Evolutionary conservation across 2,113 vertebrate genomes (phyloP), one percentile per base, ranked within the genome.

Genomic region (Onychostruthus taczanowskii): DNA sequence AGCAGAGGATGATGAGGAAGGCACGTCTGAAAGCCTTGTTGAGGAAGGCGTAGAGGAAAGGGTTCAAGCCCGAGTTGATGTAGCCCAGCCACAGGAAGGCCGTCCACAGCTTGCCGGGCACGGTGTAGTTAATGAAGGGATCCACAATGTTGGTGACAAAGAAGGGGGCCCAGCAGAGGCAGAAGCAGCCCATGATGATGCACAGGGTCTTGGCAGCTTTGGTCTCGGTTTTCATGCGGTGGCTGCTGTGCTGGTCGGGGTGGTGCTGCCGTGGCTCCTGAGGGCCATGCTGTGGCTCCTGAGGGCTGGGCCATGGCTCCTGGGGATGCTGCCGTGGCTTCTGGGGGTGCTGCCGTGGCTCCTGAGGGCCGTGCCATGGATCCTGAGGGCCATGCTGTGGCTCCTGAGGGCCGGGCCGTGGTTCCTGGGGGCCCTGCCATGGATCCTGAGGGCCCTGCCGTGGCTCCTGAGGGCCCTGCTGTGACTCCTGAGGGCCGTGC

Each of bases 101-200:
- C 0, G 97, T 98, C 99, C 99, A 99, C 95, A 99, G 97, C 97
- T 99, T 97, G 53, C 97, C 98, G 0, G 99, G 99, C 58, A 99
- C 99, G 0, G 98, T 97, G 97, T 99, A 99, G 97, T 98, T 98
- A 94, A 99, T 98, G 97, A 99, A 99, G 47, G 99, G 99, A 96
- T 99, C 99, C 98, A 99, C 98, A 55, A 99, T 97, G 35, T 99
- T 99, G 89, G 99, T 99, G 97, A 99, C 83, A 55, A 99, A 99
- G 97, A 99, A 99, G 0, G 99, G 99, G 6, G 99, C 99, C 99
- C 99, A 99, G 97, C 99, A 99, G 63, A 99, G 98, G 98, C 99
- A 99, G 98, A 99, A 99, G 94, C 99, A 99, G 7, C 99, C 99
- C 99, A 99, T 99, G 86, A 99, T 99, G 97, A 99, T 98, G 96